Conservation (phyloP, 2,113 vertebrate genomes). For the Scomber scombrus region DNA sequence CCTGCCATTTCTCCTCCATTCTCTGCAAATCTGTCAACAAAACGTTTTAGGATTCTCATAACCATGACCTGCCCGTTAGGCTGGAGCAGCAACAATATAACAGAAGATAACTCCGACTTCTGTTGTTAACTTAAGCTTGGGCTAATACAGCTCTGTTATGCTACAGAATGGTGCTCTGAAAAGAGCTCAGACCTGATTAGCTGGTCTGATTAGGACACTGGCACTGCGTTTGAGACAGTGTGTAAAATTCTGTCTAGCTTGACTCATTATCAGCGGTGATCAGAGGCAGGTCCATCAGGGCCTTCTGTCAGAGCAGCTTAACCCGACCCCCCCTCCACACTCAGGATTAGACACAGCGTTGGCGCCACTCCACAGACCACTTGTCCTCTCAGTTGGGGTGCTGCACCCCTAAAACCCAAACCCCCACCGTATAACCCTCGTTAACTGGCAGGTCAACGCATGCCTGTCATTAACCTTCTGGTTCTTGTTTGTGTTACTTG, state of each 20-base stretch:
- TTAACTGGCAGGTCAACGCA: slow-evolving; percentile 52
- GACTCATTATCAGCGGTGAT: slow-evolving; percentile 75
- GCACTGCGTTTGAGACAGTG: slow-evolving; percentile 62
- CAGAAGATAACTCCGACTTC: slow-evolving; percentile 2
- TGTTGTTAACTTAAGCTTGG: slow-evolving; percentile 36
- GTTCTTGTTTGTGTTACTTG: slow-evolving; percentile 50
- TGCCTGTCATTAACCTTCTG: slow-evolving; percentile 49
- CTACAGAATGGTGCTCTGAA: slow-evolving; percentile 17
- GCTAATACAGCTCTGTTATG: slow-evolving; percentile 39
- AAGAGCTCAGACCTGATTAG: slow-evolving; percentile 82
- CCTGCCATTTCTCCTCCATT: slow-evolving; percentile 31
- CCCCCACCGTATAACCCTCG: slow-evolving; percentile 6
- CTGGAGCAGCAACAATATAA: slow-evolving; percentile 22
- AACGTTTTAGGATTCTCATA: slow-evolving; percentile 23
- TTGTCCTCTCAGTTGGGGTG: slow-evolving; percentile 63
- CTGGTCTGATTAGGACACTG: slow-evolving; percentile 71
- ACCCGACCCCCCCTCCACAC: slow-evolving; percentile 39
- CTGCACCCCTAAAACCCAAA: slow-evolving; percentile 35
- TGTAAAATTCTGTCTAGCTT: slow-evolving; percentile 77
- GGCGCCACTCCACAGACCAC: slow-evolving; percentile 68
- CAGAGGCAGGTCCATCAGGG: slow-evolving; percentile 69
- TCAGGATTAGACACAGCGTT: slow-evolving; percentile 68
- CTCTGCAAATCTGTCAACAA: slow-evolving; percentile 38
- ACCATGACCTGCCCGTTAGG: slow-evolving; percentile 18
- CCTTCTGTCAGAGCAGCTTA: slow-evolving; percentile 75